Evolutionary conservation across 2,113 vertebrate genomes (phyloP), one percentile per base, ranked within the genome.

Genomic region (Maccullochella peelii): DNA sequence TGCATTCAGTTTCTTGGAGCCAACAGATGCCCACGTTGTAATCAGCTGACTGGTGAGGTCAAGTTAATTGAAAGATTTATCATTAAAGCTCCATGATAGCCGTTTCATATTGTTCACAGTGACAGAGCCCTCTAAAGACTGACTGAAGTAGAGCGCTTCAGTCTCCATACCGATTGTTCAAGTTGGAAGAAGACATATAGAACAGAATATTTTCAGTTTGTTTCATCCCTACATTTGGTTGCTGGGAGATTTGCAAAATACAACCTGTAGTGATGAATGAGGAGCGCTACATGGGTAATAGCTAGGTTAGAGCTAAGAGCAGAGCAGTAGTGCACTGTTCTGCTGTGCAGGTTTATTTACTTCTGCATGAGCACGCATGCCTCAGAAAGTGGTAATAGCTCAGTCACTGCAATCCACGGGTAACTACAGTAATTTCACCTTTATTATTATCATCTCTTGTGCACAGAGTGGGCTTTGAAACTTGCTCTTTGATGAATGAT

Each of bases 401-500:
- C 77, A 57, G 18, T 67, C 44, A 25, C 49, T 74, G 69, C 25
- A 63, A 70, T 77, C 66, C 67, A 72, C 2, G 2, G 79, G 21
- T 85, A 80, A 70, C 62, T 27, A 57, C 81, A 63, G 76, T 70
- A 58, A 68, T 84, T 85, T 75, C 77, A 89, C 49, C 77, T 82
- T 79, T 61, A 73, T 74, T 25, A 63, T 57, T 8, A 68, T 73
- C 71, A 70, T 58, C 63, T 72, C 44, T 66, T 66, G 40, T 71
- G 58, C 55, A 49, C 33, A 61, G 58, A 79, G 61, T 59, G 72
- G 38, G 36, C 75, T 91, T 91, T 91, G 90, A 88, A 85, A 77
- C 27, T 10, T 77, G 63, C 62, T 42, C 80, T 91, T 91, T 89
- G 83, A 91, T 91, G 72, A 93, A 93, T 89, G 55, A 86, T 91